These are phyloP conservation scores for Junonia oenone DNA, from an alignment of 2,888 invertebrate genomes.

Conservation along the genomic window DNA sequence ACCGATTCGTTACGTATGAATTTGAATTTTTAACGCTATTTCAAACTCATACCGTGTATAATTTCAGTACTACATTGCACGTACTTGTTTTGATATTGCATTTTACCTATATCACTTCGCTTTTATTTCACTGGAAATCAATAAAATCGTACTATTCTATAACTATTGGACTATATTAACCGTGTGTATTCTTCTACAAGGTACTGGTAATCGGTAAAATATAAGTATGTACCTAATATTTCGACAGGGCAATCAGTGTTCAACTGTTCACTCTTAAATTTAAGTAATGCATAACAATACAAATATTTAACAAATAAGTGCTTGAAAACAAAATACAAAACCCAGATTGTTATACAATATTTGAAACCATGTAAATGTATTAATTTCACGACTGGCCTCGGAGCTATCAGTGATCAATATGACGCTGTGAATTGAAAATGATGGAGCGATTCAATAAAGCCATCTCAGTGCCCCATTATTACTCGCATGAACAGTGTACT, in stretches of 20 bases:
- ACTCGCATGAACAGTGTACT: conserved; percentile 13
- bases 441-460: conserved; percentile 34
- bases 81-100: neutral
- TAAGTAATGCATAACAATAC: no score
- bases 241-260: no score
- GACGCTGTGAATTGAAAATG: conserved; percentile 43
- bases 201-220: no score
- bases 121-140: neutral
- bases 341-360: conserved; percentile 15
- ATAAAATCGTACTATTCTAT: no score
- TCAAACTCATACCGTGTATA: neutral
- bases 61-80: neutral
- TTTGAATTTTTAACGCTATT: conserved; percentile 3
- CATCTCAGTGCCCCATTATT: conserved; percentile 32
- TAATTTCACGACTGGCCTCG: conserved; percentile 12
- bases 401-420: conserved; percentile 33
- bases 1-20: conserved; percentile 4
- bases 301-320: neutral
- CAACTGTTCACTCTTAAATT: no score
- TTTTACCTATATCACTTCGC: neutral
- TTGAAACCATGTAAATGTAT: conserved; percentile 26
- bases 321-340: conserved; percentile 4
- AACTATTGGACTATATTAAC: no score
- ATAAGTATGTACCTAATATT: no score
- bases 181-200: no score